Percentiles rank a stretch among this genome's conserved stretches.
These are phyloP conservation scores for Babylonia areolata DNA, from an alignment of 1,140 invertebrate species.

Conservation along the genomic window DNA sequence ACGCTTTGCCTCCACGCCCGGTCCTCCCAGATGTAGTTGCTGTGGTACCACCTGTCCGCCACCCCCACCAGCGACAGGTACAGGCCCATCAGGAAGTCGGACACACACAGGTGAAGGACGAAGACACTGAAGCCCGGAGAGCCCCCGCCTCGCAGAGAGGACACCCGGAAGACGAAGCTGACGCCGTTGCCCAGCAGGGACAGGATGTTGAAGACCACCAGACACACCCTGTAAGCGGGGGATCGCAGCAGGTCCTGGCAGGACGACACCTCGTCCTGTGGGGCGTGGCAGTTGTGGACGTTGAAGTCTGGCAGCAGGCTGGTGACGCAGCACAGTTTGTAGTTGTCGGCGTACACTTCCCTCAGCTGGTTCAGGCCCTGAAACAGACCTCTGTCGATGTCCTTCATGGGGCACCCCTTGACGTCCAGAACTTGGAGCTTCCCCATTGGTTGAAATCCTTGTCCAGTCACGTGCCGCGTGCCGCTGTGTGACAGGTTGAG, in stretches of 20 bases:
- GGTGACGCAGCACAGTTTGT: no score
- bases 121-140: conserved; percentile 45
- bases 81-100: conserved; percentile 65
- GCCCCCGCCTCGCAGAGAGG: conserved; percentile 27
- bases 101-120: conserved; percentile 53
- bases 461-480: not conserved
- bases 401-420: no score
- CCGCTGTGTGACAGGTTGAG: not conserved
- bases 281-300: no score
- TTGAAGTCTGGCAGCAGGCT: no score
- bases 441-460: not conserved
- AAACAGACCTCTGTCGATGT: no score
- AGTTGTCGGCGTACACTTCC: no score
- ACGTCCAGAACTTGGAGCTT: not conserved
- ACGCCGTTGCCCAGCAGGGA: no score
- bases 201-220: no score
- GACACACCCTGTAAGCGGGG: no score
- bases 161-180: conserved; percentile 6
- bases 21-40: conserved; percentile 54
- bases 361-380: no score
- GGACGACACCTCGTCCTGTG: no score
- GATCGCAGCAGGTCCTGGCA: no score
- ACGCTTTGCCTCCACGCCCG: conserved; percentile 52
- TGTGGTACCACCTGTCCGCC: conserved; percentile 58
- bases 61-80: conserved; percentile 63